A percentile compares a stretch with the other conserved stretches of the same genome.
phyloP scores from a whole-genome alignment of 2,113 vertebrate genomes.

The Bufo gargarizans region DNA sequence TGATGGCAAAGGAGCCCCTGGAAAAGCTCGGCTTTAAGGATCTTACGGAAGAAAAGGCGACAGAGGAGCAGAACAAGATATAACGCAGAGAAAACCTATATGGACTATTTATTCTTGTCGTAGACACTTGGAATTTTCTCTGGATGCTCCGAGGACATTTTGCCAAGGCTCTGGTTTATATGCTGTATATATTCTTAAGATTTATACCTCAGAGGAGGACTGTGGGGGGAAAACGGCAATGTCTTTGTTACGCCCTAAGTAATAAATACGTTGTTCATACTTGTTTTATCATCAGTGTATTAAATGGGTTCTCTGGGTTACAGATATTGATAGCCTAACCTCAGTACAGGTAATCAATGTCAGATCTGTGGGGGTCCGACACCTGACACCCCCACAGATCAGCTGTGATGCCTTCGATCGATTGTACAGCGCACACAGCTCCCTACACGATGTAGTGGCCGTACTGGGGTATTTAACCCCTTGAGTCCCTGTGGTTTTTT shows the following conservation, averaged over 20 bases:
- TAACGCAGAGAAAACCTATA: slow-evolving; percentile 30
- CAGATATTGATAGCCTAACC: too few relatives aligned
- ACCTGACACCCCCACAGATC: too few relatives aligned
- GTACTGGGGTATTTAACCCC: too few relatives aligned
- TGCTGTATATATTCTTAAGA: slow-evolving; percentile 1
- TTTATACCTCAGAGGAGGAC: neutral
- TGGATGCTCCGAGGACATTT: neutral
- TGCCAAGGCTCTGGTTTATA: neutral
- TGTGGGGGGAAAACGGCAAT: neutral
- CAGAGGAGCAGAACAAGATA: slow-evolving; percentile 63
- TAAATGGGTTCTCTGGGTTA: neutral
- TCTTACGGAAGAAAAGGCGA: slow-evolving; percentile 69
- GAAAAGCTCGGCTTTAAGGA: slow-evolving; percentile 91
- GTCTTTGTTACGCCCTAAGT: neutral
- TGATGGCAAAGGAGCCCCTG: slow-evolving; percentile 91
- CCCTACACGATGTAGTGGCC: too few relatives aligned
- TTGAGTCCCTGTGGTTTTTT: too few relatives aligned
- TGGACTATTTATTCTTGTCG: neutral
- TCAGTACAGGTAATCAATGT: too few relatives aligned
- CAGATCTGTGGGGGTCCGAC: too few relatives aligned
- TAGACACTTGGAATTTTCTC: neutral
- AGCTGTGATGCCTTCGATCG: too few relatives aligned
- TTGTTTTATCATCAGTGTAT: neutral
- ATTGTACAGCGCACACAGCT: too few relatives aligned
- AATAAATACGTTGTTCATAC: neutral